phyloP scores from a whole-genome alignment of 2,888 invertebrate genomes.

The Synergus japonicus region DNA sequence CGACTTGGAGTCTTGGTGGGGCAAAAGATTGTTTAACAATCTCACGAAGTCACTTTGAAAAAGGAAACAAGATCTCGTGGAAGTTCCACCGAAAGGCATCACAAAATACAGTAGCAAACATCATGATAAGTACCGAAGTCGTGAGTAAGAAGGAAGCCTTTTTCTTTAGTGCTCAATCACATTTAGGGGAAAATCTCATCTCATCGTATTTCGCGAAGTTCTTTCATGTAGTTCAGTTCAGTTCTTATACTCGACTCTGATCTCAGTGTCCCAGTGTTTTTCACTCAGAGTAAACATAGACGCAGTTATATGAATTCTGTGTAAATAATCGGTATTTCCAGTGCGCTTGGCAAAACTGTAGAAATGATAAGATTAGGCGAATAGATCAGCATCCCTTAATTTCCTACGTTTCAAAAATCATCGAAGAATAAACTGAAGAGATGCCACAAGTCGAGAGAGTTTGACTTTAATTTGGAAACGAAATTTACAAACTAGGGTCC shows the following conservation, averaged over 20 bases:
- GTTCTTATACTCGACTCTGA: not conserved
- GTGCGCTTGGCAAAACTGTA: slow-evolving; percentile 10
- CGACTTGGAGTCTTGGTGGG: slow-evolving; percentile 95
- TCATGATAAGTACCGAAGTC: not conserved
- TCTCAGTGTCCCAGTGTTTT: not conserved
- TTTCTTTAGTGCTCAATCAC: slow-evolving; percentile 17
- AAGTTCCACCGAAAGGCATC: slow-evolving; percentile 42
- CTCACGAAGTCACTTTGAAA: slow-evolving; percentile 86
- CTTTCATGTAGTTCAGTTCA: slow-evolving; percentile 17
- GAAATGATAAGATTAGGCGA: not conserved
- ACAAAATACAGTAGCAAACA: slow-evolving; percentile 47
- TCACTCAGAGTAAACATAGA: slow-evolving; percentile 9
- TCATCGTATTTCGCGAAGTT: slow-evolving; percentile 3
- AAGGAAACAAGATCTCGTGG: slow-evolving; percentile 44
- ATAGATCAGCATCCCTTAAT: not conserved
- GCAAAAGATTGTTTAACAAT: slow-evolving; percentile 89
- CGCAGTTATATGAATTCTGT: not conserved
- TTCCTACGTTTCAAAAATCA: slow-evolving; percentile 6
- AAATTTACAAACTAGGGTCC: slow-evolving; percentile 8
- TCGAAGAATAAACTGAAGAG: not conserved
- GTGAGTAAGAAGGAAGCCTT: not conserved
- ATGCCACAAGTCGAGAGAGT: slow-evolving; percentile 1
- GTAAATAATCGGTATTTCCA: slow-evolving; percentile 21
- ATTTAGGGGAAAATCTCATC: slow-evolving; percentile 6
- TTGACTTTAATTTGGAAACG: slow-evolving; percentile 9